Conservation (phyloP, 2,113 vertebrate species). For the Cyphomyrus discorhynchus region DNA sequence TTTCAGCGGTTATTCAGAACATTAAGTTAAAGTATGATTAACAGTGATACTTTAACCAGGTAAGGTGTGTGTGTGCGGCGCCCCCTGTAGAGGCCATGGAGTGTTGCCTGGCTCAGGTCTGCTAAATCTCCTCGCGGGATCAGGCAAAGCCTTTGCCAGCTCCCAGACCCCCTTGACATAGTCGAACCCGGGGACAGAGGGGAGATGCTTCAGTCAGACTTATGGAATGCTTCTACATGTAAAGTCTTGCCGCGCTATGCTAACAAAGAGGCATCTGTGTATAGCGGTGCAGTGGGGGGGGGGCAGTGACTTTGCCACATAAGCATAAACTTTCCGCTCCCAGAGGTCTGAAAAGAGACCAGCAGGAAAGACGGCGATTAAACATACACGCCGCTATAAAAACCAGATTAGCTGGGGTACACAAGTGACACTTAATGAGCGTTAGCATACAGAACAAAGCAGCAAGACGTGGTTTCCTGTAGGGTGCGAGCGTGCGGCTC, state of each 20-base stretch:
- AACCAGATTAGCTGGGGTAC: not conserved
- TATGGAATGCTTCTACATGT: conserved; percentile 53
- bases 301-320: not conserved
- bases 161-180: not conserved
- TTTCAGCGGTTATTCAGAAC: not conserved
- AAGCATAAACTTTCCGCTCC: conserved; percentile 35
- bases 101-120: not conserved
- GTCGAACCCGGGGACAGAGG: conserved; percentile 21
- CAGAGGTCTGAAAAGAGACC: not conserved
- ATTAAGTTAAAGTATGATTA: not conserved
- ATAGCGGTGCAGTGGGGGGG: not conserved
- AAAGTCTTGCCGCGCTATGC: conserved; percentile 46
- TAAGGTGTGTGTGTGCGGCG: not conserved
- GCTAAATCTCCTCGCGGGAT: not conserved
- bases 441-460: not conserved
- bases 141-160: not conserved
- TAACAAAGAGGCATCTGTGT: conserved; percentile 7
- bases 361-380: not conserved
- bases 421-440: not conserved
- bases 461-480: not conserved
- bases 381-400: not conserved
- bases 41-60: conserved; percentile 13
- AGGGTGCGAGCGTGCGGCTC: no score
- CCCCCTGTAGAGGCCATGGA: not conserved
- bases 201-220: conserved; percentile 18